These are phyloP conservation scores for Lampris incognitus DNA, from an alignment of 2,113 vertebrate species.

Conservation along the genomic window DNA sequence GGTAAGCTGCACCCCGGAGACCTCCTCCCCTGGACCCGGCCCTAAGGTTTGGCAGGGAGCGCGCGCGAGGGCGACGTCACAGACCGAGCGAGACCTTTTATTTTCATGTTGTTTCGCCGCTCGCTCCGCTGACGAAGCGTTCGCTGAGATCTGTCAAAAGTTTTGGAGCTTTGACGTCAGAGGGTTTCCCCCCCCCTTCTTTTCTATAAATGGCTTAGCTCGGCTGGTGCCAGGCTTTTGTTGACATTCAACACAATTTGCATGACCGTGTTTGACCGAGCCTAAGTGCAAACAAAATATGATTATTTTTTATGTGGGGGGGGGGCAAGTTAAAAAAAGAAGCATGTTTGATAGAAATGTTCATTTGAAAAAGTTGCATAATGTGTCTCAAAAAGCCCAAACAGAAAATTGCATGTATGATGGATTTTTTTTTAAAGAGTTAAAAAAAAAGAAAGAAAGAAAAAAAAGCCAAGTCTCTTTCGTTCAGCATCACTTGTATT, in stretches of 20 bases:
- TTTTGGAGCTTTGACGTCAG: conserved; percentile 53
- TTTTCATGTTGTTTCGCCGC: conserved; percentile 23
- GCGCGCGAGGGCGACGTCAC: conserved; percentile 30
- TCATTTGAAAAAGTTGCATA: conserved; percentile 47
- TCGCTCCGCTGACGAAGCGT: conserved; percentile 31
- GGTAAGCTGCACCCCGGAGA: conserved; percentile 43
- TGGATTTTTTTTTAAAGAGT: conserved; percentile 36
- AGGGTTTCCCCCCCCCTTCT: conserved; percentile 30
- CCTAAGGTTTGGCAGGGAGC: conserved; percentile 41
- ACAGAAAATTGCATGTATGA: conserved; percentile 51
- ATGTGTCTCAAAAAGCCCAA: conserved; percentile 31
- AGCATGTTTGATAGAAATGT: conserved; percentile 48
- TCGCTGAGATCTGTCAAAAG: conserved; percentile 9
- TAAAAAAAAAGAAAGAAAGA: too few species aligned
- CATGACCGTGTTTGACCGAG: conserved; percentile 29
- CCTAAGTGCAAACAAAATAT: conserved; percentile 22
- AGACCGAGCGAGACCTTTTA: conserved; percentile 40
- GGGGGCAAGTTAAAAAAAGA: conserved; percentile 30
- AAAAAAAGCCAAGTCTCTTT: not conserved
- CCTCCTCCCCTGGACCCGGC: conserved; percentile 50
- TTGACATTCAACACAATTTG: conserved; percentile 36
- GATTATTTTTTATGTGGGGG: conserved; percentile 18
- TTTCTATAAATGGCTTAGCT: conserved; percentile 31
- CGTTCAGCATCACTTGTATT: conserved; percentile 27
- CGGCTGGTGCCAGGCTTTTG: conserved; percentile 20